phyloP scores from a whole-genome alignment of 2,888 invertebrate species.

The Mactromeris polynyma region DNA sequence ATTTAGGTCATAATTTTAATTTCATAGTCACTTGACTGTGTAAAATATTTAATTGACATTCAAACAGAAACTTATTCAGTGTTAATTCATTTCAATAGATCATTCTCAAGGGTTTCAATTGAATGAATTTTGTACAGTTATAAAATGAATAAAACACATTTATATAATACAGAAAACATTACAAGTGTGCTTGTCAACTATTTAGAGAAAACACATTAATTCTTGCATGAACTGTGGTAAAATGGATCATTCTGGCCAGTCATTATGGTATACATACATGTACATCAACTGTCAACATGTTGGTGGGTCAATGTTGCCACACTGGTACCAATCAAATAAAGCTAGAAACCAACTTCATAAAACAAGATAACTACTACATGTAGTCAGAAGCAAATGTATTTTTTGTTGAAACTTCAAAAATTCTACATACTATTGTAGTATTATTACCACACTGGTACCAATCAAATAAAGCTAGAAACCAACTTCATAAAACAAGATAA shows the following conservation, averaged over 20 bases:
- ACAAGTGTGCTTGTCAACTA: too few relatives aligned
- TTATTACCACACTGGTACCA: too few relatives aligned
- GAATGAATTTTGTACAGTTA: not conserved
- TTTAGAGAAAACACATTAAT: not conserved
- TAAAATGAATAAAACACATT: not conserved
- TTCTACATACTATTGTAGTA: too few relatives aligned
- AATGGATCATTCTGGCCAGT: not conserved
- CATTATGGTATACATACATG: not conserved
- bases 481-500: too few relatives aligned
- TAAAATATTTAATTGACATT: not conserved
- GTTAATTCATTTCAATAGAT: slow-evolving; percentile 5
- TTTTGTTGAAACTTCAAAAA: too few relatives aligned
- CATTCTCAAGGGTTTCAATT: not conserved
- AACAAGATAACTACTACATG: too few relatives aligned
- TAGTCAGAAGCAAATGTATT: too few relatives aligned
- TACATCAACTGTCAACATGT: not conserved
- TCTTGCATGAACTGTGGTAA: not conserved
- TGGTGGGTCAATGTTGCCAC: too few relatives aligned
- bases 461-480: too few relatives aligned
- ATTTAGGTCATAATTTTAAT: not conserved
- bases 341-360: too few relatives aligned
- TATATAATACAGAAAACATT: not conserved
- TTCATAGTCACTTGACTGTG: not conserved
- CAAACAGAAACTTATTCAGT: not conserved
- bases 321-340: too few relatives aligned